Evolutionary conservation across 1,140 invertebrate genomes (phyloP).

Genomic region (Papilio helenus): DNA sequence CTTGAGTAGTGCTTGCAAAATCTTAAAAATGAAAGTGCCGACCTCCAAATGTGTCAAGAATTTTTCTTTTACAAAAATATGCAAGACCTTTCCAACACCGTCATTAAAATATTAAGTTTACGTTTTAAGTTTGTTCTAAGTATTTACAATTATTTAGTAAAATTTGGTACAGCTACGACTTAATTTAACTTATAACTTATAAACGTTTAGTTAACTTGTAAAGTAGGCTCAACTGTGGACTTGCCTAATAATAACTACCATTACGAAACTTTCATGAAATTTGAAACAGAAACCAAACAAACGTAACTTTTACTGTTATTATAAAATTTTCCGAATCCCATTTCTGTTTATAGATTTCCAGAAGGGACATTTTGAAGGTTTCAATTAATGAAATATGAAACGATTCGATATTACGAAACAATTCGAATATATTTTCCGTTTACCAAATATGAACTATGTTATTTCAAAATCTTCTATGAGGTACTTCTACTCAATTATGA

Average conservation of each 20-base stretch:
- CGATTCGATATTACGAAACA: background rate
- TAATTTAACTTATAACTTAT: background rate
- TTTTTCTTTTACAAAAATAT: background rate
- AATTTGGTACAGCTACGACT: background rate
- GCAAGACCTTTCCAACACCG: no score
- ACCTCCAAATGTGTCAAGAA: background rate
- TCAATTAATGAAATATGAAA: background rate
- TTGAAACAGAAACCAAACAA: constrained; percentile 21
- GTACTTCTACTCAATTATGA: no score
- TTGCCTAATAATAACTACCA: constrained; percentile 1
- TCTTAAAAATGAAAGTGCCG: background rate
- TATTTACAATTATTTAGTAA: background rate
- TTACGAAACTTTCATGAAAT: background rate
- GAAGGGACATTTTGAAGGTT: background rate
- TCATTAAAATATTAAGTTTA: no score
- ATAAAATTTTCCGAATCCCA: constrained; percentile 6
- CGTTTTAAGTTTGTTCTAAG: no score
- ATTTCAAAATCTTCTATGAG: background rate
- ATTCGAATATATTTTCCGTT: no score
- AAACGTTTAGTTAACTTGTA: background rate
- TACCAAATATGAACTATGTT: background rate
- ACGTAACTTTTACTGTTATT: constrained; percentile 5
- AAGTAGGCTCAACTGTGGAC: background rate
- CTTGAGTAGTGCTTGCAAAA: background rate
- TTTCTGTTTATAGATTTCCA: background rate